Base-by-base conservation (phyloP, 2,113 vertebrate species). In the Osmerus eperlanus region DNA sequence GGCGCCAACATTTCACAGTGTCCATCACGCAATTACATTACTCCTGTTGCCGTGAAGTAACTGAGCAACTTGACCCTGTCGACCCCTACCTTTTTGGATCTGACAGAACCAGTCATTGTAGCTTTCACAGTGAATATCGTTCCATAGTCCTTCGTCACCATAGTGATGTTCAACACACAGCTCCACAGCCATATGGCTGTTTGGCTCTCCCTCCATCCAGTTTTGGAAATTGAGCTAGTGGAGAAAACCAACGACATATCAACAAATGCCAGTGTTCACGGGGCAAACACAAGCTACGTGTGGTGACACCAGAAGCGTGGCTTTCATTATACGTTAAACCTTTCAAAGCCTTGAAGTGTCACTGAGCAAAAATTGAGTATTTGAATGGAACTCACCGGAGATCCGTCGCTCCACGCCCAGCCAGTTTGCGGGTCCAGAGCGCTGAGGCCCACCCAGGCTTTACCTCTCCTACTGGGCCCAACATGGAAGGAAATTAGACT, bases 161-260 rank as follows among this genome's bases (percentile, higher is more conserved):
- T 55, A 71, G 83, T 89, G 41, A 19, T 83, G 75, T 74, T 97
- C 95, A 41, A 73, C 85, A 84, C 97, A 99, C 4, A 89, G 93
- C 86, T 98, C 96, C 18, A 90, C 65, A 52, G 93, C 92, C 67
- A 95, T 93, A 9, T 91, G 89, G 89, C 98, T 96, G 86, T 97
- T 97, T 52, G 96, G 97, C 75, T 99, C 96, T 78, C 94, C 96
- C 18, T 90, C 92, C 56, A 82, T 77, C 97, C 97, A 98, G 71
- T 94, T 93, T 90, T 91, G 92, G 88, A 91, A 99, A 3, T 84
- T 91, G 13, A 96, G 55, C 96, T 98, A 41, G 41, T 51, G 65
- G 77, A 9, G 72, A 70, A 85, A 82, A 86, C 54, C 12, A 47
- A 61, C 47, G 12, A 29, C 13, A 36, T 5, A 62, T 70, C 41